A percentile compares a stretch with the other conserved stretches of the same genome.
These are phyloP conservation scores for Aphelenchoides fujianensis DNA, from an alignment of 1,140 invertebrate genomes.

Conservation along the genomic window DNA sequence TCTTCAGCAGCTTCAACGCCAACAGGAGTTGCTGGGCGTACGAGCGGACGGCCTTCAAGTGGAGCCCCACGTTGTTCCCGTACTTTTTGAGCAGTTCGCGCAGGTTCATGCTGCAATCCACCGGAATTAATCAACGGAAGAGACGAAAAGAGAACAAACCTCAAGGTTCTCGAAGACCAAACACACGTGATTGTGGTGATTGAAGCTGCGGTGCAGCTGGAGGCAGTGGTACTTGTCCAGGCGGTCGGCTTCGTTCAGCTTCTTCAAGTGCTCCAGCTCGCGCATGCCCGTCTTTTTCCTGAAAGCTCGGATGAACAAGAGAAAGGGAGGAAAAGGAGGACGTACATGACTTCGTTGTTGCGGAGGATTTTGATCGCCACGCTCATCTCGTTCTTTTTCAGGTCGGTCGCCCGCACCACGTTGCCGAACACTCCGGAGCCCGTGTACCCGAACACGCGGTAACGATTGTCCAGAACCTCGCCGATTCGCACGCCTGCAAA, in stretches of 20 bases:
- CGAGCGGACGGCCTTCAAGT: slow-evolving; percentile 92
- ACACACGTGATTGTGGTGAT: slow-evolving; percentile 96
- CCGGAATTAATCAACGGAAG: slow-evolving; percentile 6
- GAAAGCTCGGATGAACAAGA: slow-evolving; percentile 43
- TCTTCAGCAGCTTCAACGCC: slow-evolving; percentile 88
- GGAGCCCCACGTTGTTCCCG: slow-evolving; percentile 91
- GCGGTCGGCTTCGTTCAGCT: slow-evolving; percentile 92
- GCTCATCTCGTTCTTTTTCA: slow-evolving; percentile 77
- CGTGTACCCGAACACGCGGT: slow-evolving; percentile 91
- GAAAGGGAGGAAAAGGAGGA: background rate
- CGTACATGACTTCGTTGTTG: slow-evolving; percentile 99
- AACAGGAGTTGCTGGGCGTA: slow-evolving; percentile 94
- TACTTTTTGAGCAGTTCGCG: slow-evolving; percentile 89
- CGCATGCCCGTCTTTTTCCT: slow-evolving; percentile 97
- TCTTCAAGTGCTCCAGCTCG: slow-evolving; percentile 88
- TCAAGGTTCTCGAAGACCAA: slow-evolving; percentile 94
- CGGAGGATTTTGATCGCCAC: slow-evolving; percentile 98
- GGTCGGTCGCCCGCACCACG: slow-evolving; percentile 88
- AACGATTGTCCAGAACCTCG: slow-evolving; percentile 85
- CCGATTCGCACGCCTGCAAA: slow-evolving; percentile 80
- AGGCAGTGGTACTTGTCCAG: slow-evolving; percentile 97
- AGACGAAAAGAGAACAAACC: slow-evolving; percentile 58
- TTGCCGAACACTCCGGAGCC: slow-evolving; percentile 99
- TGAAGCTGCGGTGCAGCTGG: slow-evolving; percentile 76
- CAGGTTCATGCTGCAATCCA: slow-evolving; percentile 67